Evolutionary conservation across 2,888 invertebrate genomes (phyloP).

Genomic region (Euphydryas editha): DNA sequence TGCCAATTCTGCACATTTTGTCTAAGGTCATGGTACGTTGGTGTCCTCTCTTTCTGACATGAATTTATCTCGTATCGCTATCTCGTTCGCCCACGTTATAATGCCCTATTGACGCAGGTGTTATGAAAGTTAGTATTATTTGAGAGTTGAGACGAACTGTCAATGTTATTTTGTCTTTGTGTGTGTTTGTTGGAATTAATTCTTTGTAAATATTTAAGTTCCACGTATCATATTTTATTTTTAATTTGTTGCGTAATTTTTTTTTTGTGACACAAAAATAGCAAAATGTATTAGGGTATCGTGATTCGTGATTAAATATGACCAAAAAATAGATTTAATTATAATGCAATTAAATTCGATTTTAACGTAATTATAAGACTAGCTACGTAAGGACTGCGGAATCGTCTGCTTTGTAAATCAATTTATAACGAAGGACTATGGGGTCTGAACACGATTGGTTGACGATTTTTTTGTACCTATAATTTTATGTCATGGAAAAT

Average conservation of each 20-base stretch:
- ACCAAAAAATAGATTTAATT: too few relatives aligned
- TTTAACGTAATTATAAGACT: too few relatives aligned
- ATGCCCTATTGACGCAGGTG: conserved; percentile 50
- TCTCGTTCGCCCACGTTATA: conserved; percentile 39
- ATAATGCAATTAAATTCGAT: too few relatives aligned
- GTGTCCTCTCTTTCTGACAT: conserved; percentile 45
- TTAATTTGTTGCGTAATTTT: not conserved
- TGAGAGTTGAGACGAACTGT: conserved; percentile 25
- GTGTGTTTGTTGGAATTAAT: not conserved
- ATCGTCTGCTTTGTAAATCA: too few relatives aligned
- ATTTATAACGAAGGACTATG: too few relatives aligned
- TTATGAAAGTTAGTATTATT: conserved; percentile 31
- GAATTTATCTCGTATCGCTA: not conserved
- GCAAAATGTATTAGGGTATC: too few relatives aligned
- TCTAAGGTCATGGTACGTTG: conserved; percentile 68
- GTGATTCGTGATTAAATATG: not conserved
- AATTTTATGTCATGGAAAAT: too few relatives aligned
- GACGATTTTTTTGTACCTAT: too few relatives aligned
- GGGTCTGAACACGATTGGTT: too few relatives aligned
- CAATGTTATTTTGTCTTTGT: conserved; percentile 22
- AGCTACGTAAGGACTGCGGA: too few relatives aligned
- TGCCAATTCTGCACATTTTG: conserved; percentile 59
- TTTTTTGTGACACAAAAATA: not conserved
- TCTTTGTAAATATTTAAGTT: not conserved
- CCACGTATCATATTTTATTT: not conserved